A percentile compares a stretch with the other conserved stretches of the same genome.
phyloP scores from a whole-genome alignment of 2,797 vertebrate genomes.

The Austrolebias charrua region DNA sequence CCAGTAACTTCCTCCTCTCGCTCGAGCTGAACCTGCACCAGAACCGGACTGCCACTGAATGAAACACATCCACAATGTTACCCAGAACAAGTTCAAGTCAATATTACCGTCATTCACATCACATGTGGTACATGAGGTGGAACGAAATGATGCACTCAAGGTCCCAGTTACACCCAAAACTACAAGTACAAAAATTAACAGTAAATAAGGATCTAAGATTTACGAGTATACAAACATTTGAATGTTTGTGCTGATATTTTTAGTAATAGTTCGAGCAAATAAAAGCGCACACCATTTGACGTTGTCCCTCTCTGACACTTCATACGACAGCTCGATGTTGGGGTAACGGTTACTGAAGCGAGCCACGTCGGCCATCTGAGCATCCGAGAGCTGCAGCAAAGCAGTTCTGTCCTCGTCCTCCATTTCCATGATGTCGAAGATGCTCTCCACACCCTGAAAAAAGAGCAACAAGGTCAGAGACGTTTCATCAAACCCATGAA shows the following conservation, averaged over 20 bases:
- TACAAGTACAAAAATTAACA: no score
- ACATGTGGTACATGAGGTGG: no score
- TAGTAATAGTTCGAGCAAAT: neutral
- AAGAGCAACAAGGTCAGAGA: neutral
- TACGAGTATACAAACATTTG: neutral
- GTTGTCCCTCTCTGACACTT: conserved; percentile 91
- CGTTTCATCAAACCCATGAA: fast-evolving
- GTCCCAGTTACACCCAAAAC: no score
- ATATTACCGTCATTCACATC: no score
- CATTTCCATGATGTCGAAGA: conserved; percentile 99
- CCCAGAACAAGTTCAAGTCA: neutral
- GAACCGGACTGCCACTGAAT: conserved; percentile 88
- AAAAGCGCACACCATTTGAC: conserved; percentile 89
- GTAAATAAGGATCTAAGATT: no score
- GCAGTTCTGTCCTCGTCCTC: conserved; percentile 92
- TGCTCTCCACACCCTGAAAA: conserved; percentile 92
- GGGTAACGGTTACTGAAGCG: conserved; percentile 98
- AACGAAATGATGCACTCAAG: no score
- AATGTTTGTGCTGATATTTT: neutral
- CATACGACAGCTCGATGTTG: conserved; percentile 96
- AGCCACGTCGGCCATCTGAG: conserved; percentile 93
- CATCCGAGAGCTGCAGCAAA: conserved; percentile 90
- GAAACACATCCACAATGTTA: neutral
- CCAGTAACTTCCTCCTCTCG: conserved; percentile 96
- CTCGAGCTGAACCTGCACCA: conserved; percentile 95